A percentile compares a stretch with the other conserved stretches of the same genome.
phyloP scores from a whole-genome alignment of 2,888 invertebrate genomes.

The Phaonia tiefii region DNA sequence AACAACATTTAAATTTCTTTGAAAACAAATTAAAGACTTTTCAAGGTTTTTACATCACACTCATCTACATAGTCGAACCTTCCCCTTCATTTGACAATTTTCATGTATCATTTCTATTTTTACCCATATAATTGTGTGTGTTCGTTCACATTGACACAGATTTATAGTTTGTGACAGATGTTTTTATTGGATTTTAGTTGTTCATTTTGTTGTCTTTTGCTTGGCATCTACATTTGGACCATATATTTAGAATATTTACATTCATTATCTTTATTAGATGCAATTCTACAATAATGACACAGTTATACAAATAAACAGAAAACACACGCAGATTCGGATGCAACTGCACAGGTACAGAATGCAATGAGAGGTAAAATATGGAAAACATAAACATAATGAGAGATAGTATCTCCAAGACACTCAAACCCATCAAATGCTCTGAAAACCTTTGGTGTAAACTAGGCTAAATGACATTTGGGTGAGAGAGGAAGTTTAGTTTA shows the following conservation, averaged over 20 bases:
- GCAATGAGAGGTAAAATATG: too few species aligned
- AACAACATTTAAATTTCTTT: too few species aligned
- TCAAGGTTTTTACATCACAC: too few species aligned
- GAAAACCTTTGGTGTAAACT: neutral
- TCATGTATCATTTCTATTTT: neutral
- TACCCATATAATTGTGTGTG: too few species aligned
- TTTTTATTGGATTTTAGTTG: neutral
- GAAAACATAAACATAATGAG: too few species aligned
- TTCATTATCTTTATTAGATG: conserved; percentile 43
- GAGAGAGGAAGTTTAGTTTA: neutral
- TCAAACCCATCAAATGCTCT: neutral
- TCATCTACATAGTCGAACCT: too few species aligned
- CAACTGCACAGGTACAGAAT: conserved; percentile 8
- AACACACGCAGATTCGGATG: too few species aligned
- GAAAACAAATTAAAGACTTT: too few species aligned
- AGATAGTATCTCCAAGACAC: too few species aligned
- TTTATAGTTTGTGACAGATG: conserved; percentile 8
- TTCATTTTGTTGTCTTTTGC: neutral
- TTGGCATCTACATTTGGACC: neutral
- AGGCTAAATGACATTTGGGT: neutral
- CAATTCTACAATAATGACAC: conserved; percentile 62
- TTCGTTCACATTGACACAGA: neutral
- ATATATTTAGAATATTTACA: conserved; percentile 4
- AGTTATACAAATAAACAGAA: conserved; percentile 59
- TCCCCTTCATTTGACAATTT: neutral